Evolutionary conservation across 2,113 vertebrate genomes (phyloP), one percentile per base, ranked within the genome.

Genomic region (Burhinus oedicnemus): DNA sequence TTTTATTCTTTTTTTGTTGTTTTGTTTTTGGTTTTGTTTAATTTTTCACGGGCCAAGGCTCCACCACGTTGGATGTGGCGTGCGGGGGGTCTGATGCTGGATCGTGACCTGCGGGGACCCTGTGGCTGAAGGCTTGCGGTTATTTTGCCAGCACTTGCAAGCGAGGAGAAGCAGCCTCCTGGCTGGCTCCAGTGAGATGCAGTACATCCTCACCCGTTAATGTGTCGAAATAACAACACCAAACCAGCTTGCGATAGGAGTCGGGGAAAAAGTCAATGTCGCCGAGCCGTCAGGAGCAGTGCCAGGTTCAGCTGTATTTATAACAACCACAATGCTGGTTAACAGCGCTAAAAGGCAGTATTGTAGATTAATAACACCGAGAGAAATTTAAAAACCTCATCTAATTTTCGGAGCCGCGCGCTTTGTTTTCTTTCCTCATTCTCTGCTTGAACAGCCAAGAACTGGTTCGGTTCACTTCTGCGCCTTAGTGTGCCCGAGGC

Each of bases 381-480:
- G 65, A 96, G 93, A 83, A 89, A 84, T 72, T 49, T 6, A 1
- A 79, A 91, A 96, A 80, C 49, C 66, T 85, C 70, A 69, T 85
- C 58, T 42, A 29, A 22, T 93, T 95, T 88, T 74, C 1, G 0
- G 79, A 75, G 72, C 76, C 1, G 5, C 1, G 15, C 10, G 0
- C 13, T 93, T 18, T 72, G 42, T 76, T 83, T 89, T 22, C 54
- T 70, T 87, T 79, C 42, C 86, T 42, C 66, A 2, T 18, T 74
- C 93, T 80, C 54, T 60, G 64, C 76, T 77, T 6, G 51, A 94
- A 49, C 93, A 93, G 90, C 90, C 88, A 86, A 62, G 89, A 94
- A 93, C 93, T 92, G 90, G 95, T 92, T 96, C 86, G 71, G 79
- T 65, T 95, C 55, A 15, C 40, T 34, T 11, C 51, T 83, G 92